Evolutionary conservation across 1,140 invertebrate genomes (phyloP).

Genomic region (Vollenhovia emeryi): DNA sequence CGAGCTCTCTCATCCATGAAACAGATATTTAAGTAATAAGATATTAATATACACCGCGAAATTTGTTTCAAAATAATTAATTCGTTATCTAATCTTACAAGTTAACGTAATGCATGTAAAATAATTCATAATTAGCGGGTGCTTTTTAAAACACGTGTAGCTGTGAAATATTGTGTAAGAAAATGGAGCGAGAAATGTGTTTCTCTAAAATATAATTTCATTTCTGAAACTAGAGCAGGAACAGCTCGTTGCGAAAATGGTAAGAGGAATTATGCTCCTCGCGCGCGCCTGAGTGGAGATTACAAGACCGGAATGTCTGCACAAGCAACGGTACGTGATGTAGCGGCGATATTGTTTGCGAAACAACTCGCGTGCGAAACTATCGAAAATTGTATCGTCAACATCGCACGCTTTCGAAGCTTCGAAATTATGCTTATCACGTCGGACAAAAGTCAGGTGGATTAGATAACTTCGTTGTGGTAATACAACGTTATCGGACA

Average conservation of each 20-base stretch:
- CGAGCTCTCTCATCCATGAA: not conserved
- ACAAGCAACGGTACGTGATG: not conserved
- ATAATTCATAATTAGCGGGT: not conserved
- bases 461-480: slow-evolving; percentile 28
- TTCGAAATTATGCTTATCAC: not conserved
- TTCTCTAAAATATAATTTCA: not conserved
- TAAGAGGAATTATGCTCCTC: not conserved
- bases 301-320: not conserved
- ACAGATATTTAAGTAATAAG: slow-evolving; percentile 4
- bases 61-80: not conserved
- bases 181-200: not conserved
- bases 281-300: not conserved
- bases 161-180: not conserved
- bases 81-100: not conserved
- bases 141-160: not conserved
- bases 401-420: not conserved
- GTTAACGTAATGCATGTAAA: not conserved
- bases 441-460: not conserved
- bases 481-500: slow-evolving; percentile 12
- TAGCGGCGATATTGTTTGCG: not conserved
- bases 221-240: not conserved
- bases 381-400: not conserved
- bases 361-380: not conserved
- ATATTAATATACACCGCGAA: not conserved
- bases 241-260: not conserved